Evolutionary conservation across 2,113 vertebrate genomes (phyloP), one percentile per base, ranked within the genome.

Genomic region (Sinosuthora webbiana): DNA sequence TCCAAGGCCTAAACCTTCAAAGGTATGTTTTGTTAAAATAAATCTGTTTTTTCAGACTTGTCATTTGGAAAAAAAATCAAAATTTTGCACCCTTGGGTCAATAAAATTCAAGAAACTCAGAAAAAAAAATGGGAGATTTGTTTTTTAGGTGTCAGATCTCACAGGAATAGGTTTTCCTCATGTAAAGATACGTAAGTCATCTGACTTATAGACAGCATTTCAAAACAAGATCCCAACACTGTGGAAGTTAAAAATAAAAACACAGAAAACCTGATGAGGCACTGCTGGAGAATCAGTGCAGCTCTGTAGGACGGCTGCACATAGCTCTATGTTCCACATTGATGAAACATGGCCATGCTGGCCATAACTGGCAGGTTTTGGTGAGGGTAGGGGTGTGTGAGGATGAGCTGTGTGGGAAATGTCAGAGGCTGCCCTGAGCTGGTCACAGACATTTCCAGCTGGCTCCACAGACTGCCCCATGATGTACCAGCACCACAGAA

Each of bases 271-370:
- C 14, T 50, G 20, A 42, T 5, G 27, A 49, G 33, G 50, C n/a
- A 67, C 39, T 30, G 9, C 4, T 65, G 47, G 39, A 49, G 18
- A 57, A 10, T 2, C 42, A 45, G 15, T 28, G 39, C 19, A n/a
- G 16, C 30, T 67, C 42, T 71, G 7, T 3, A 59, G 39, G 8
- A 42, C 17, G 9, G 23, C 27, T 68, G 37, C 24, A 60, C 7
- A 10, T 1, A 47, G 10, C 16, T 56, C 57, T 25, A 3, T 19
- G 30, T 14, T 45, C 20, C 63, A 0, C 5, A 1, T 1, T n/a
- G 37, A 13, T 4, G 3, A 67, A 81, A 67, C 19, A 50, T 2
- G 27, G 30, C 18, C 1, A 0, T 5, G 23, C 6, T 45, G 47
- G 44, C 39, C 27, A 18, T 15, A 50, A 33, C 30, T 44, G 30